Conservation (phyloP, 2,888 invertebrate species). For the Protonemura montana region DNA sequence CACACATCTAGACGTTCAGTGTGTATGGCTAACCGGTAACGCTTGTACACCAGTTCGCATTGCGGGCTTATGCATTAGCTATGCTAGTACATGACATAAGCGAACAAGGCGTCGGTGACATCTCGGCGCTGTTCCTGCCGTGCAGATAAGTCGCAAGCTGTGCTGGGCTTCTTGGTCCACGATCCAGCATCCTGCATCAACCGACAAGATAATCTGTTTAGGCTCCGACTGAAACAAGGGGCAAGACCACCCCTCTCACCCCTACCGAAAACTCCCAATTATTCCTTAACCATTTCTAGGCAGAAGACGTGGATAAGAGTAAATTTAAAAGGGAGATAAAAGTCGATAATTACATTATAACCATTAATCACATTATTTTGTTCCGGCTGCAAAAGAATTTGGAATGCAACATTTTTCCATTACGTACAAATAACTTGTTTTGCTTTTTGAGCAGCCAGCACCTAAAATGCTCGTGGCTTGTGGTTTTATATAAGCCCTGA, state of each 20-base stretch:
- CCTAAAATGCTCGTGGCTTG: background rate
- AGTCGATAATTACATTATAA: slow-evolving; percentile 12
- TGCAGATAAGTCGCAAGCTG: slow-evolving; percentile 4
- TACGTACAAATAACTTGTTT: slow-evolving; percentile 7
- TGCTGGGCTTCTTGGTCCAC: background rate
- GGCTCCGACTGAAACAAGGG: slow-evolving; percentile 7
- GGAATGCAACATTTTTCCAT: background rate
- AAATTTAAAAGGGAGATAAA: slow-evolving; percentile 3
- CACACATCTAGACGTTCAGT: background rate
- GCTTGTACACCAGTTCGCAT: background rate
- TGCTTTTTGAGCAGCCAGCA: background rate
- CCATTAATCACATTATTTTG: slow-evolving; percentile 4
- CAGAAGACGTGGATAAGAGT: slow-evolving; percentile 1
- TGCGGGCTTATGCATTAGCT: background rate
- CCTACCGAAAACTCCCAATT: background rate
- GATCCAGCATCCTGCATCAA: background rate
- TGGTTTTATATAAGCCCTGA: background rate
- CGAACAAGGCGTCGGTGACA: background rate
- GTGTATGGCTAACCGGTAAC: background rate
- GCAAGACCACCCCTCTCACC: background rate
- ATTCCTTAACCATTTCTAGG: background rate
- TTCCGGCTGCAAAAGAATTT: background rate
- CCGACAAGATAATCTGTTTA: slow-evolving; percentile 12
- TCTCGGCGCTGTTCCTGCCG: background rate
- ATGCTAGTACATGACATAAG: background rate